A percentile compares a stretch with the other conserved stretches of the same genome.
Conservation (phyloP, 2,888 invertebrate species). For the Venusia cambrica region DNA sequence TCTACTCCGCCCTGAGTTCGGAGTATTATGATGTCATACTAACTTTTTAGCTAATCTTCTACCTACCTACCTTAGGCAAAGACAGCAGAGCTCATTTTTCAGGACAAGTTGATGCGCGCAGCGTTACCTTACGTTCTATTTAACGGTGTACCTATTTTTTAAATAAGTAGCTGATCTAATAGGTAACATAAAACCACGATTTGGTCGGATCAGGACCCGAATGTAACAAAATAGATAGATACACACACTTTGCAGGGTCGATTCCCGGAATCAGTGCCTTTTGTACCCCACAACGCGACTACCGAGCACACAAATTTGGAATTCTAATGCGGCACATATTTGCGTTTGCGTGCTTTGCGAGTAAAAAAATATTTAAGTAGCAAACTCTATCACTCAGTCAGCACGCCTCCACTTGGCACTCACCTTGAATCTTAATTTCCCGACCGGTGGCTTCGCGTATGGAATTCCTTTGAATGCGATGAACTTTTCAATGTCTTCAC, state of each 20-base stretch:
- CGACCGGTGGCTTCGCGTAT: conserved; percentile 81
- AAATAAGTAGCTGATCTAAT: too few species aligned
- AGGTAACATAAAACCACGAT: too few species aligned
- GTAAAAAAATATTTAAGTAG: conserved; percentile 39
- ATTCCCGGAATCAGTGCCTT: conserved; percentile 24
- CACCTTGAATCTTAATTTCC: conserved; percentile 82
- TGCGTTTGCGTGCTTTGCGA: conserved; percentile 38
- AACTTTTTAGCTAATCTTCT: too few species aligned
- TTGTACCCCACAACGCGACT: conserved; percentile 29
- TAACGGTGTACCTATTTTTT: too few species aligned
- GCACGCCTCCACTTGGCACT: conserved; percentile 42
- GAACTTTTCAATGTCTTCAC: conserved; percentile 50
- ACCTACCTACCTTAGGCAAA: too few species aligned
- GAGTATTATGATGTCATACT: too few species aligned
- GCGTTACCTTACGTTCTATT: too few species aligned
- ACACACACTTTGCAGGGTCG: conserved; percentile 5
- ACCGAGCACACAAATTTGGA: conserved; percentile 31
- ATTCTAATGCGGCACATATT: conserved; percentile 39
- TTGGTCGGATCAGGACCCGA: too few species aligned
- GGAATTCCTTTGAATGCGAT: conserved; percentile 80
- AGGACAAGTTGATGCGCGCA: too few species aligned
- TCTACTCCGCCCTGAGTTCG: too few species aligned
- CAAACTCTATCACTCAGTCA: conserved; percentile 32
- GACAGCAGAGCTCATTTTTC: too few species aligned
- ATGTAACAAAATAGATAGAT: background rate